Percentiles rank a stretch among this genome's conserved stretches.
Evolutionary conservation across 2,888 invertebrate species (phyloP).

Genomic region (Artemia sp.): DNA sequence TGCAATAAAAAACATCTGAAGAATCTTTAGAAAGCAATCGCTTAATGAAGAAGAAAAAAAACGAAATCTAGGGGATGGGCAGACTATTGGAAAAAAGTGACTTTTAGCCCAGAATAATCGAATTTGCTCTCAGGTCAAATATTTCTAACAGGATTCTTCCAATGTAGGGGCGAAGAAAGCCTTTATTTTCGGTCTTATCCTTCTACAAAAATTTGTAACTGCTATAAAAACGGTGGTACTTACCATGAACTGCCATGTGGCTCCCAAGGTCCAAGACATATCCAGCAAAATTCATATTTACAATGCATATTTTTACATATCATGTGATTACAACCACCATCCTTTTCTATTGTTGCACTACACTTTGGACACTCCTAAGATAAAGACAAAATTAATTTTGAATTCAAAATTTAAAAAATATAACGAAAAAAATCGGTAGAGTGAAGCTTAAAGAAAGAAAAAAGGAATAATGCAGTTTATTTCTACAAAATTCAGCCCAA

Average conservation of each 20-base stretch:
- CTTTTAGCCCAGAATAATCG: no score
- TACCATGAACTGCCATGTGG: slow-evolving; percentile 91
- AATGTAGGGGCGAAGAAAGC: no score
- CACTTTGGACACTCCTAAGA: slow-evolving; percentile 84
- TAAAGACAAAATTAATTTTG: slow-evolving; percentile 20
- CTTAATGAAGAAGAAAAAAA: no score
- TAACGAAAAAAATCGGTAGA: background rate
- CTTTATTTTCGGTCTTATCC: no score
- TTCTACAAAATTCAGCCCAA: no score
- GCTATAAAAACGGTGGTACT: slow-evolving; percentile 21
- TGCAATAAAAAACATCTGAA: no score
- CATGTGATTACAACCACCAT: slow-evolving; percentile 99
- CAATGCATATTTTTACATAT: slow-evolving; percentile 96
- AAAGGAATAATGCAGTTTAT: background rate
- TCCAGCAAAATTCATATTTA: slow-evolving; percentile 97
- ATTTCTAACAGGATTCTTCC: no score
- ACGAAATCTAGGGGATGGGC: no score
- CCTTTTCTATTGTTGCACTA: slow-evolving; percentile 88
- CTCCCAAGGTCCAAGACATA: slow-evolving; percentile 95
- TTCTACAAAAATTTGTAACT: no score
- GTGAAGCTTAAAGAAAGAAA: background rate
- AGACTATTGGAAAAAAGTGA: no score
- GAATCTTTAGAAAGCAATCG: no score
- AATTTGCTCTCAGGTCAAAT: no score
- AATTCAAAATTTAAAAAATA: slow-evolving; percentile 16